Evolutionary conservation across 2,797 vertebrate species (phyloP).

Genomic region (Micrastur ruficollis): DNA sequence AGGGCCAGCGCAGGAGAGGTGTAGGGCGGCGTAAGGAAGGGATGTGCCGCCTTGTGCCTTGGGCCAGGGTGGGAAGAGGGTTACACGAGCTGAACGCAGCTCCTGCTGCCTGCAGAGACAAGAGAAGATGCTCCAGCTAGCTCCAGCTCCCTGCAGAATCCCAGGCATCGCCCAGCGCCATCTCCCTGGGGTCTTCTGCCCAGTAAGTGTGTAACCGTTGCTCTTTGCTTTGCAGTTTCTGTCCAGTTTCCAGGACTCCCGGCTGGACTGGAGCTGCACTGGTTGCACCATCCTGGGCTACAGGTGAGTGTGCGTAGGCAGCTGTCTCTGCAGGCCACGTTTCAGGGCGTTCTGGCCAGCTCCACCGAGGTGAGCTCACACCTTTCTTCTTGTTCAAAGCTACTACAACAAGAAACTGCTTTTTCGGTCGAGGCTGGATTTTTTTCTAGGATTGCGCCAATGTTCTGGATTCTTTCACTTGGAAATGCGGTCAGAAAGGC

Average conservation of each 20-base stretch:
- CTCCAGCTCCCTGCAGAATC: background rate
- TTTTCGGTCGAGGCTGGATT: background rate
- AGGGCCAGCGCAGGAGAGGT: background rate
- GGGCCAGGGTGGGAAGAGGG: background rate
- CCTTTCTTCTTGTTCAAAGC: background rate
- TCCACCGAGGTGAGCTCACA: background rate
- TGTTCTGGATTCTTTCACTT: background rate
- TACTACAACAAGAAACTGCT: background rate
- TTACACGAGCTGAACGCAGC: background rate
- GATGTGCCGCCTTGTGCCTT: background rate
- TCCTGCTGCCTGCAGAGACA: background rate
- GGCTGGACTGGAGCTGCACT: conserved; percentile 79
- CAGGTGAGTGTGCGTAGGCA: conserved; percentile 79
- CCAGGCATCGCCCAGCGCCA: background rate
- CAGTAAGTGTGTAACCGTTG: background rate
- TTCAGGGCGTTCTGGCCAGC: background rate
- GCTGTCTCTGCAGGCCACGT: background rate
- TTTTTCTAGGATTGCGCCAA: background rate
- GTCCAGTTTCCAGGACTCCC: conserved; percentile 81
- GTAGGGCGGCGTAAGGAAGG: background rate
- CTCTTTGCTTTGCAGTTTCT: conserved; percentile 78
- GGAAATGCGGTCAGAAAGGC: background rate
- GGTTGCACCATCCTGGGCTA: conserved; percentile 84
- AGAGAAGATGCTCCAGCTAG: background rate
- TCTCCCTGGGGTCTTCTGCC: background rate